Conservation (phyloP, 2,888 invertebrate genomes). For the Tipula lateralis region DNA sequence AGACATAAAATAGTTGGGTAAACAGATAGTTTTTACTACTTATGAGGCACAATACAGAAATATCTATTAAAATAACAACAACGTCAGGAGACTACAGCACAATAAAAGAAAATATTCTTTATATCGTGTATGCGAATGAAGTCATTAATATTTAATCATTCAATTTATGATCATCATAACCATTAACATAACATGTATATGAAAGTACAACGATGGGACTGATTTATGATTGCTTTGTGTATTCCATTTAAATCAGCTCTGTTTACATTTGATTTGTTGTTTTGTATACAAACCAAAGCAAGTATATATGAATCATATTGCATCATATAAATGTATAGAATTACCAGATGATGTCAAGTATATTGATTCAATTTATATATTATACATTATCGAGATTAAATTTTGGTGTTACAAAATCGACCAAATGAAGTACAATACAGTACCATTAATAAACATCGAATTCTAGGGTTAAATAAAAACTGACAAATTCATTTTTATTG, state of each 20-base stretch:
- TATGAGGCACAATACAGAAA: not conserved
- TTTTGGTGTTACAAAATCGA: not conserved
- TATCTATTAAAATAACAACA: not conserved
- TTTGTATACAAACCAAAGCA: not conserved
- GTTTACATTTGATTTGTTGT: not conserved
- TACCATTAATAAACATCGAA: not conserved
- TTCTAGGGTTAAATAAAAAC: not conserved
- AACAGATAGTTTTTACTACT: not conserved
- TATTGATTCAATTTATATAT: not conserved
- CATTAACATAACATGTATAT: not conserved
- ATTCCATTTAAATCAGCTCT: not conserved
- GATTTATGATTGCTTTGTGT: slow-evolving; percentile 5
- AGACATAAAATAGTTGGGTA: not conserved
- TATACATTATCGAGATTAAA: not conserved
- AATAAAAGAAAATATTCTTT: not conserved
- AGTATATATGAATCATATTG: not conserved
- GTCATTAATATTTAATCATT: slow-evolving; percentile 9
- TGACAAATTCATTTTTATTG: not conserved
- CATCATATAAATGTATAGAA: not conserved
- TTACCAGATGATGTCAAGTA: not conserved
- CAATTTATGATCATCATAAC: not conserved
- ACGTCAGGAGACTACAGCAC: no score
- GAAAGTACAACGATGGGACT: not conserved
- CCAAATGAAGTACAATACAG: not conserved
- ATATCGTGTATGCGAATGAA: not conserved